Percentiles rank a stretch among this genome's conserved stretches.
These are phyloP conservation scores for Campaea margaritaria DNA, from an alignment of 2,888 invertebrate species.

Conservation along the genomic window DNA sequence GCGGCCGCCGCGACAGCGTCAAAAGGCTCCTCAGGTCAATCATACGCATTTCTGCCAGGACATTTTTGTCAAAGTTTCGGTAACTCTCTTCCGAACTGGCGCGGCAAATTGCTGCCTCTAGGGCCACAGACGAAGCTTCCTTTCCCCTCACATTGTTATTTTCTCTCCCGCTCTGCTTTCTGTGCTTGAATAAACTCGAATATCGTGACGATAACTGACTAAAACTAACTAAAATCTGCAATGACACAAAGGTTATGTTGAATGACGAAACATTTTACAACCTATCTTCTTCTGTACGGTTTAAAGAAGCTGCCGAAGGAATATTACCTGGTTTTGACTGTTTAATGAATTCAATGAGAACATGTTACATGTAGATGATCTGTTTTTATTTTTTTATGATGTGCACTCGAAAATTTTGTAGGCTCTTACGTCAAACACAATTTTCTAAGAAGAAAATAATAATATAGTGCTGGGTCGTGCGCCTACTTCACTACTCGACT, in stretches of 20 bases:
- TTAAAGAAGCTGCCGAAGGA: background rate
- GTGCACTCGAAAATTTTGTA: conserved; percentile 85
- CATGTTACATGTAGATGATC: conserved; percentile 83
- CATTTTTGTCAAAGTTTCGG: conserved; percentile 77
- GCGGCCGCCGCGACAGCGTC: conserved; percentile 48
- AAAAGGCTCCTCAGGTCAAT: conserved; percentile 63
- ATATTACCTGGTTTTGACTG: conserved; percentile 81
- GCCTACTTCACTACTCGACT: conserved; percentile 7
- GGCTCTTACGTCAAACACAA: conserved; percentile 79
- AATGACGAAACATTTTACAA: conserved; percentile 63
- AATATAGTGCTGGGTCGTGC: conserved; percentile 9
- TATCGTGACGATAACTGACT: conserved; percentile 79
- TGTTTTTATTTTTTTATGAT: conserved; percentile 71
- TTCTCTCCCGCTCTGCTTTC: conserved; percentile 68
- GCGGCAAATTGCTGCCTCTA: conserved; percentile 70
- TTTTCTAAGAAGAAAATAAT: conserved; percentile 49
- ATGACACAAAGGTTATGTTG: conserved; percentile 72
- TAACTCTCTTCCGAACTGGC: conserved; percentile 73
- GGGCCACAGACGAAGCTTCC: conserved; percentile 53
- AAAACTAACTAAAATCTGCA: conserved; percentile 83
- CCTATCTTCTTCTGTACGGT: conserved; percentile 16
- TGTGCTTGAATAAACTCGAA: conserved; percentile 74
- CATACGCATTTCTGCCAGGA: conserved; percentile 67
- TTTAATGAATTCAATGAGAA: conserved; percentile 84
- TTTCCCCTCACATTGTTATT: conserved; percentile 70